phyloP scores from a whole-genome alignment of 2,888 invertebrate species.

The Drosophila pseudotalamancana region DNA sequence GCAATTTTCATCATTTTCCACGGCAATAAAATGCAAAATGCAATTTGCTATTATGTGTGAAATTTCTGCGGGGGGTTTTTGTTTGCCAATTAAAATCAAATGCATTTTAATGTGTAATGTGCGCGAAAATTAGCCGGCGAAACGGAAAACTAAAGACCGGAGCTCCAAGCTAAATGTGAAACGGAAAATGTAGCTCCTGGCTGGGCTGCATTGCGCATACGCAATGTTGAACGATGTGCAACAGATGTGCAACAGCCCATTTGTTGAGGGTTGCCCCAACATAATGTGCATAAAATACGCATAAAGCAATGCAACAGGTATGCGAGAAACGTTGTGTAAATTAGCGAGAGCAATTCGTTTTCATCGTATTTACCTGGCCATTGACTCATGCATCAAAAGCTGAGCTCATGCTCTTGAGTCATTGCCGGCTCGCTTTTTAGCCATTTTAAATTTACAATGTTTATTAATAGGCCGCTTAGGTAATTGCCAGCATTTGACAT shows the following conservation, averaged over 20 bases:
- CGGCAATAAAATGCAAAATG: conserved; percentile 54
- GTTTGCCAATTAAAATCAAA: conserved; percentile 38
- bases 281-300: conserved; percentile 42
- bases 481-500: conserved; percentile 66
- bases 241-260: conserved; percentile 55
- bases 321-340: conserved; percentile 40
- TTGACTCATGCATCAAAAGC: conserved; percentile 43
- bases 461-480: conserved; percentile 59
- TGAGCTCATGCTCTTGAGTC: conserved; percentile 61
- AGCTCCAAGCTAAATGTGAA: conserved; percentile 14
- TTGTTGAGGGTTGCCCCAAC: conserved; percentile 31
- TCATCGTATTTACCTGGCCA: conserved; percentile 35
- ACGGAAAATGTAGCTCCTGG: conserved; percentile 42
- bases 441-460: conserved; percentile 29
- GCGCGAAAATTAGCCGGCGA: conserved; percentile 53
- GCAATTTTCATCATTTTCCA: conserved; percentile 64
- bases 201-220: conserved; percentile 35
- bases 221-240: conserved; percentile 51
- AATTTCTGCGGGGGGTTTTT: conserved; percentile 28
- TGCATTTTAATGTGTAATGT: conserved; percentile 54
- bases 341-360: conserved; percentile 4
- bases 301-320: conserved; percentile 38
- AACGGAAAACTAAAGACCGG: conserved; percentile 8
- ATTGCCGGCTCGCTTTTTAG: conserved; percentile 17
- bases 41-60: conserved; percentile 61